Conservation (phyloP, 1,140 invertebrate species). For the Microvelia longipes region DNA sequence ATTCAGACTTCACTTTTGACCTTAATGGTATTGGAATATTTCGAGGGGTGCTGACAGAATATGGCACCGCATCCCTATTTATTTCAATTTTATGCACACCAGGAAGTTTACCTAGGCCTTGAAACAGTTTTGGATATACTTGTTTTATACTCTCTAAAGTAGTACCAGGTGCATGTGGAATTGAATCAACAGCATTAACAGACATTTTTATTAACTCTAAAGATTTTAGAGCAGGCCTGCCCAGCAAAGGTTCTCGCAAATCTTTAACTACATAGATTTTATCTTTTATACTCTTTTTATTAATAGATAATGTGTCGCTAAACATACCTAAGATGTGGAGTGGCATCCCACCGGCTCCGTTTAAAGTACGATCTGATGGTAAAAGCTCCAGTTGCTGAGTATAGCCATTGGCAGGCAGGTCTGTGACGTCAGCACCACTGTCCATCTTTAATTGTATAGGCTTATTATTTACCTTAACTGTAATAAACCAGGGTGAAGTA, state of each 20-base stretch:
- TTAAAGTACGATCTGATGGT: not conserved
- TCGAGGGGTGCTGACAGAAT: conserved; percentile 19
- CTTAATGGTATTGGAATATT: conserved; percentile 24
- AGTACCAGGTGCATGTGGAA: not conserved
- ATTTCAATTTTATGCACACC: not conserved
- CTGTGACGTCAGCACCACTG: not conserved
- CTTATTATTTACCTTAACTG: not conserved
- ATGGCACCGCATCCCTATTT: conserved; percentile 9
- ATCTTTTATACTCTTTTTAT: not conserved
- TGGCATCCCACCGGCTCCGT: not conserved
- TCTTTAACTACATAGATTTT: not conserved
- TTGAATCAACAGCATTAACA: not conserved
- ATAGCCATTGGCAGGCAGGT: not conserved
- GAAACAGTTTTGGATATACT: not conserved
- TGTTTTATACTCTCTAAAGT: not conserved
- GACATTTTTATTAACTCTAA: not conserved
- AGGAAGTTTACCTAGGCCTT: not conserved
- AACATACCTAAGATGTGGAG: not conserved
- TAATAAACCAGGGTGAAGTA: not conserved
- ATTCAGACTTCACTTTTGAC: conserved; percentile 18
- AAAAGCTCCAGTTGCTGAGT: not conserved
- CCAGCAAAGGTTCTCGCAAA: not conserved
- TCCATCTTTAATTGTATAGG: not conserved
- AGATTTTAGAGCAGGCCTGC: not conserved
- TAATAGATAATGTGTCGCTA: not conserved